phyloP scores from a whole-genome alignment of 1,140 invertebrate species.

The Gonatopus flavifemur region DNA sequence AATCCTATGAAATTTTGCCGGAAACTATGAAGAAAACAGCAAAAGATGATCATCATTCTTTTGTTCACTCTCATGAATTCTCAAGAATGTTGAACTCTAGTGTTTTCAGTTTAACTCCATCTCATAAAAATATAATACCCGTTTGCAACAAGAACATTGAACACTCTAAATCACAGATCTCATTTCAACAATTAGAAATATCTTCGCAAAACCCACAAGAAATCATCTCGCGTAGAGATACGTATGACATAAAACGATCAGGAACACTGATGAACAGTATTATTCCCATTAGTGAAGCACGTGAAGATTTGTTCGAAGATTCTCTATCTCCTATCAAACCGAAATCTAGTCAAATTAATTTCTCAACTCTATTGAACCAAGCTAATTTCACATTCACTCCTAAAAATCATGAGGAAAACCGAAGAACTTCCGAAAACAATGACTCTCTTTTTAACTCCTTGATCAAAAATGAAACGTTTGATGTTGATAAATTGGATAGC shows the following conservation, averaged over 20 bases:
- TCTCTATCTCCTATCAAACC: constrained; percentile 24
- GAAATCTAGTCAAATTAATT: constrained; percentile 25
- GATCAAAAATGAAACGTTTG: constrained; percentile 30
- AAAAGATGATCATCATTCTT: constrained; percentile 1
- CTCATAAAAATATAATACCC: background rate
- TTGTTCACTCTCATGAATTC: constrained; percentile 4
- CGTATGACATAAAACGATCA: constrained; percentile 11
- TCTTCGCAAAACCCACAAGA: background rate
- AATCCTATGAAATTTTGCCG: background rate
- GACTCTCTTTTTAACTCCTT: background rate
- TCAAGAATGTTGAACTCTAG: constrained; percentile 21
- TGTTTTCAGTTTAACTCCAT: constrained; percentile 23
- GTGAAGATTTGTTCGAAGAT: constrained; percentile 26
- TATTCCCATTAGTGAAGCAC: background rate
- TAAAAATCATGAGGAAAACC: background rate
- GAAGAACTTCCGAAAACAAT: background rate
- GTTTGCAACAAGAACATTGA: background rate
- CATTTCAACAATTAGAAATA: background rate
- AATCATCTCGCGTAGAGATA: constrained; percentile 17
- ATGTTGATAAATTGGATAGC: constrained; percentile 45
- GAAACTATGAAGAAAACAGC: background rate
- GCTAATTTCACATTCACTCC: constrained; percentile 39
- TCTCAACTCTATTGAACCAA: constrained; percentile 44
- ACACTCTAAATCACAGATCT: background rate
- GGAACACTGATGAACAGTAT: background rate